Evolutionary conservation across 2,888 invertebrate genomes (phyloP).

Genomic region (Galeopsomyia nigrocyanea): DNA sequence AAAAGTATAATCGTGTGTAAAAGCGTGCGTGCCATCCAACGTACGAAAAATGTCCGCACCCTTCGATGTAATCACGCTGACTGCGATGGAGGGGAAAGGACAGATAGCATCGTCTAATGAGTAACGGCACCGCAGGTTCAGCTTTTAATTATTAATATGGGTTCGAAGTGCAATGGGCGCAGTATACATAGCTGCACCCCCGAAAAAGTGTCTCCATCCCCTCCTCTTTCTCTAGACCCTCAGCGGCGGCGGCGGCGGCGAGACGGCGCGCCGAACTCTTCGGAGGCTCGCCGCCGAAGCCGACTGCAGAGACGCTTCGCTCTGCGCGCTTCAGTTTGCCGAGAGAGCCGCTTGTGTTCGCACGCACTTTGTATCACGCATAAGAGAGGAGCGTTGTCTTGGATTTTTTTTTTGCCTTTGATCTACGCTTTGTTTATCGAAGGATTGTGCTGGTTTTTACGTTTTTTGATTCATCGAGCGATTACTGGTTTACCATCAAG

Average conservation of each 20-base stretch:
- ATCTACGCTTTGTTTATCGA: no score
- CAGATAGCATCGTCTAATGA: not conserved
- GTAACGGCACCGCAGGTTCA: not conserved
- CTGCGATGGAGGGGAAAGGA: not conserved
- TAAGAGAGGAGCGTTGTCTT: no score
- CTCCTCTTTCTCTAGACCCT: not conserved
- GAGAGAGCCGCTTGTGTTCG: constrained; percentile 23
- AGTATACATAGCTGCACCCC: not conserved
- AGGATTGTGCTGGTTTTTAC: no score
- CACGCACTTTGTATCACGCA: constrained; percentile 6
- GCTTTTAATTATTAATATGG: constrained; percentile 27
- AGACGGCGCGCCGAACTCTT: not conserved
- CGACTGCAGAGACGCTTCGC: not conserved
- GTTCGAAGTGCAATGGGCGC: constrained; percentile 24
- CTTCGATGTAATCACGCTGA: not conserved
- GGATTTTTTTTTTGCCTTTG: no score
- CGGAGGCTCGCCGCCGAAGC: not conserved
- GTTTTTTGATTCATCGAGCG: no score
- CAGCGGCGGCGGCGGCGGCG: constrained; percentile 4
- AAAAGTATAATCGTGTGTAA: no score
- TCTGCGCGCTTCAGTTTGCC: constrained; percentile 10
- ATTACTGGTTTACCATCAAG: no score
- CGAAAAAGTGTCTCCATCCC: constrained; percentile 3
- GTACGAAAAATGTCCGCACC: no score
- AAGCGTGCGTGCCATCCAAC: no score